Evolutionary conservation across 2,888 invertebrate species (phyloP), one percentile per base, ranked within the genome.

Genomic region (Tenthredo distinguenda): DNA sequence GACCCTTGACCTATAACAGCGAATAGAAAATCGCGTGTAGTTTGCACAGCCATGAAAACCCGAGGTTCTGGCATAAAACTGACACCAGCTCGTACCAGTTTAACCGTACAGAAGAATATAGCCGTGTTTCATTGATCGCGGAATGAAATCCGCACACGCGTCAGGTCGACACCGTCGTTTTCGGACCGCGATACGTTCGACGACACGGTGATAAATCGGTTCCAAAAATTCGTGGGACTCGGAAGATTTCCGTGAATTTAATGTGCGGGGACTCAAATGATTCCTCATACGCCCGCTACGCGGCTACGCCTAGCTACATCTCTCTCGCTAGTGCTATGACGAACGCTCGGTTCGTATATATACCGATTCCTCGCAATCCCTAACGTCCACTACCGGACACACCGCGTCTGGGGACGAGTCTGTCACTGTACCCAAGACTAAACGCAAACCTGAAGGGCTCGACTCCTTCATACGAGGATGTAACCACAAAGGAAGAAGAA

Each of bases 51-150:
- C 0, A 21, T 43, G 3, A 74, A 74, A 43, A n/a, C 72, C n/a
- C 7, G 15, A 74, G 6, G n/a, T 47, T 47, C 43, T 43, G 21
- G 21, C 21, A 74, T 74, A n/a, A 37, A 43, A 74, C 72, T 68
- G 68, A 74, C 72, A 74, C 72, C 40, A 74, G 10, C 12, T 40
- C n/a, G 72, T 74, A 74, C 72, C 72, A 74, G 43, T 74, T 26
- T 43, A 40, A 43, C 72, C 26, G 7, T 10, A 21, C 6, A 21
- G 18, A 3, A 31, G n/a, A 31, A 37, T 26, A 26, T 26, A 26
- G 26, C 26, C n/a, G 43, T 5, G 81, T 81, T 40, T 62, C 81
- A 81, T 81, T 62, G 81, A 81, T 81, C 81, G 81, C n/a, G n/a
- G 40, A 21, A 12, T 62, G 34, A 65, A 77, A 26, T 18, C 50